Evolutionary conservation across 2,797 vertebrate genomes (phyloP).

Genomic region (Scolopax bukidnonensis): DNA sequence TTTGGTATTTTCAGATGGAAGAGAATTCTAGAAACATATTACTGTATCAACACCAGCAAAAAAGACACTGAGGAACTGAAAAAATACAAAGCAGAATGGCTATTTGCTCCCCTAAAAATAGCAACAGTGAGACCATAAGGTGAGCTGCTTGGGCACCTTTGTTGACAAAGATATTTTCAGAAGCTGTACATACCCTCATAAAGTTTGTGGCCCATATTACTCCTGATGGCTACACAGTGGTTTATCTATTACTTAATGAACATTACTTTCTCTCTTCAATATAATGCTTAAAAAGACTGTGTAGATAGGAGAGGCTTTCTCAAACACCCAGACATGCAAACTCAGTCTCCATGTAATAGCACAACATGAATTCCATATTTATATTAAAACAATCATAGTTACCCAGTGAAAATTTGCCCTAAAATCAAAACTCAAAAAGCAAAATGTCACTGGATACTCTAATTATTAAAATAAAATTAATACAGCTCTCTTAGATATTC

Average conservation of each 20-base stretch:
- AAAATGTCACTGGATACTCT: neutral
- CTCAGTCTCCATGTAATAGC: neutral
- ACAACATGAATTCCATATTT: neutral
- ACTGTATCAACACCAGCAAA: neutral
- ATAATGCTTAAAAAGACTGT: neutral
- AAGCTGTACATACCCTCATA: neutral
- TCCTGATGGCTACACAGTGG: neutral
- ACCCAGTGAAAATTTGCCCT: neutral
- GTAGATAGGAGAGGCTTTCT: neutral
- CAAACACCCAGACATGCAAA: neutral
- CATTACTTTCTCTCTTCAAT: neutral
- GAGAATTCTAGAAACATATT: neutral
- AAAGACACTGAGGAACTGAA: neutral
- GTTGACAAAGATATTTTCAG: neutral
- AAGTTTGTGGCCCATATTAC: fast-evolving
- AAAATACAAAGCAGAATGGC: neutral
- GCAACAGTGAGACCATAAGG: neutral
- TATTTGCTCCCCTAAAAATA: neutral
- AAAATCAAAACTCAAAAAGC: neutral
- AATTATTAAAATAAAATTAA: neutral
- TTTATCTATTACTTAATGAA: neutral
- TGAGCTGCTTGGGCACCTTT: neutral
- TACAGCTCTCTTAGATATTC: neutral
- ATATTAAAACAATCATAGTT: neutral
- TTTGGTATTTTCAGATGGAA: neutral